Evolutionary conservation across 1,140 invertebrate genomes (phyloP).

Genomic region (Reticulitermes speratus): DNA sequence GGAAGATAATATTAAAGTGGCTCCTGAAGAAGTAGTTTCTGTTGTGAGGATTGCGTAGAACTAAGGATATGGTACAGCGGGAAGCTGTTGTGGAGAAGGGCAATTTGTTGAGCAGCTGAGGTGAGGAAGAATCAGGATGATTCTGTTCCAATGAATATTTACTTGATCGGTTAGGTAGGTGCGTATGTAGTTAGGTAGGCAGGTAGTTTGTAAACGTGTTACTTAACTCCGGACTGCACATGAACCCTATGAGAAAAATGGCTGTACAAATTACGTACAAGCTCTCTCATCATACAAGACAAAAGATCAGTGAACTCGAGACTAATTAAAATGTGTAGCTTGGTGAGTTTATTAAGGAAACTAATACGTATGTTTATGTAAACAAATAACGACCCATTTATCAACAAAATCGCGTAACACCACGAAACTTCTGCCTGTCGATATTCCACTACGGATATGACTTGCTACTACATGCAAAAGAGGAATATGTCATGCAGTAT

Average conservation of each 20-base stretch:
- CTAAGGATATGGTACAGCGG: no score
- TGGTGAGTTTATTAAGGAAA: neutral
- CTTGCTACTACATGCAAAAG: neutral
- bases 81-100: no score
- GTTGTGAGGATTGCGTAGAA: no score
- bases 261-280: neutral
- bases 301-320: neutral
- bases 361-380: neutral
- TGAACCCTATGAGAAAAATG: no score
- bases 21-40: no score
- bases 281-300: neutral
- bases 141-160: no score
- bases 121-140: no score
- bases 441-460: neutral
- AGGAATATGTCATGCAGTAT: neutral
- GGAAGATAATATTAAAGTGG: no score
- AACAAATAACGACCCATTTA: neutral
- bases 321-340: neutral
- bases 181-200: no score
- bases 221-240: neutral
- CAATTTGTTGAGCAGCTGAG: no score
- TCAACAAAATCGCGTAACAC: neutral
- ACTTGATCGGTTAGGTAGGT: no score
- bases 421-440: neutral
- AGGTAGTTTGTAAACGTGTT: no score